These are phyloP conservation scores for Heptranchias perlo DNA, from an alignment of 2,113 vertebrate species.

Conservation along the genomic window DNA sequence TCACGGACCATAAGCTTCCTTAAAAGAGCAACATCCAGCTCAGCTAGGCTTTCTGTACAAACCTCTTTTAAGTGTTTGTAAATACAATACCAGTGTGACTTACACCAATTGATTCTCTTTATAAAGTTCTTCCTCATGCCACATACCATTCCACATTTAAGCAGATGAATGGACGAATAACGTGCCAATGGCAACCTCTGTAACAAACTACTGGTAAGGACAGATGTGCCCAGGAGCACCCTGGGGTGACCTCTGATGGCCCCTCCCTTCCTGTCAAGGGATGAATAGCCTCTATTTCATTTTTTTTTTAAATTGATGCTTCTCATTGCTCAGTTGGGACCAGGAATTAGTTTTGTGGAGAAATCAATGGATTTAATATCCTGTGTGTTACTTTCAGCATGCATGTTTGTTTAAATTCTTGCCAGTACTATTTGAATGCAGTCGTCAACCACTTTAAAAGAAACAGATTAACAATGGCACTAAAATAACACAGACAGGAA, in stretches of 20 bases:
- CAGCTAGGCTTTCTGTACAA: neutral
- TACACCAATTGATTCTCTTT: neutral
- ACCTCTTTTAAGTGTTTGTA: neutral
- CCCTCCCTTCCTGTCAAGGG: neutral
- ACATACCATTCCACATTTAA: too few relatives aligned
- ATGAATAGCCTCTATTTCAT: neutral
- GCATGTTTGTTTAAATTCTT: neutral
- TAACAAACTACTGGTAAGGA: neutral
- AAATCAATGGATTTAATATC: neutral
- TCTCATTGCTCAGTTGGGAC: neutral
- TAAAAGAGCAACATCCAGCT: neutral
- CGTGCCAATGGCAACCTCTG: neutral
- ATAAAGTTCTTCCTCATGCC: neutral
- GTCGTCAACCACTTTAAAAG: neutral
- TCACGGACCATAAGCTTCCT: neutral
- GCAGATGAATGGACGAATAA: neutral
- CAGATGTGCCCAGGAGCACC: neutral
- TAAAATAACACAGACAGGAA: neutral
- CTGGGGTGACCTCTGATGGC: neutral
- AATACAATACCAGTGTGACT: neutral
- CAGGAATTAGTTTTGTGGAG: too few relatives aligned
- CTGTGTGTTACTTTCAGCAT: neutral
- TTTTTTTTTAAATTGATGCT: neutral
- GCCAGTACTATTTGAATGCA: neutral
- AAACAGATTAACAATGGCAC: neutral